Percentiles rank a stretch among this genome's conserved stretches.
Conservation (phyloP, 2,797 vertebrate species). For the Arrhamphus sclerolepis region DNA sequence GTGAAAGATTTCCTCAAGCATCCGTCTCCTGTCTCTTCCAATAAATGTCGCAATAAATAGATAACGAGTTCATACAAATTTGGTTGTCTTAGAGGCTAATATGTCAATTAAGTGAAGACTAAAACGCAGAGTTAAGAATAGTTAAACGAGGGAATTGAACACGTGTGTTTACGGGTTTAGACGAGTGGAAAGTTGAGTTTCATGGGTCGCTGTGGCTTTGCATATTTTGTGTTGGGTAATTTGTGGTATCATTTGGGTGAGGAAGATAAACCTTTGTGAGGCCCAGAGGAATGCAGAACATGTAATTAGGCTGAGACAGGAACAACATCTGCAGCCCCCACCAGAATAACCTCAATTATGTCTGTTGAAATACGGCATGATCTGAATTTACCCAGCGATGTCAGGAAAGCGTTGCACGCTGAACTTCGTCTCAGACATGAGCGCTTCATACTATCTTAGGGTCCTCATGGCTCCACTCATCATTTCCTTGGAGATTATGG, state of each 20-base stretch:
- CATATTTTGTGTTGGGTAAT: constrained; percentile 75
- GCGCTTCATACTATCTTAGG: constrained; percentile 43
- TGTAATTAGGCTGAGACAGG: constrained; percentile 71
- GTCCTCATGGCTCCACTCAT: neutral
- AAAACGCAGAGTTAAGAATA: neutral
- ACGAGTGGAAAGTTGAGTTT: constrained; percentile 55
- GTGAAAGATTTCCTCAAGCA: no score
- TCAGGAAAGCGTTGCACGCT: constrained; percentile 36
- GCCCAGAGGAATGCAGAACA: constrained; percentile 63
- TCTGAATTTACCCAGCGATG: constrained; percentile 46
- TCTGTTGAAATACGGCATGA: constrained; percentile 63
- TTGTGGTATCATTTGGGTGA: constrained; percentile 71
- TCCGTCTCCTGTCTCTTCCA: no score
- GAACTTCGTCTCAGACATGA: constrained; percentile 32
- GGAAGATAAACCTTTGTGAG: constrained; percentile 66
- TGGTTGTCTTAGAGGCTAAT: no score
- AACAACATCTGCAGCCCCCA: constrained; percentile 61
- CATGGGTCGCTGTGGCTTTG: constrained; percentile 62
- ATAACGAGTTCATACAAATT: no score
- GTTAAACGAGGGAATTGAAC: constrained; percentile 3
- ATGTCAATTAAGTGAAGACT: neutral
- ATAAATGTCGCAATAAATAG: no score
- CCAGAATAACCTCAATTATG: constrained; percentile 70
- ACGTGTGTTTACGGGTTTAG: constrained; percentile 13
- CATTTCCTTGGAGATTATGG: no score